A percentile compares a stretch with the other conserved stretches of the same genome.
Conservation (phyloP, 2,888 invertebrate species). For the Tinea pellionella region DNA sequence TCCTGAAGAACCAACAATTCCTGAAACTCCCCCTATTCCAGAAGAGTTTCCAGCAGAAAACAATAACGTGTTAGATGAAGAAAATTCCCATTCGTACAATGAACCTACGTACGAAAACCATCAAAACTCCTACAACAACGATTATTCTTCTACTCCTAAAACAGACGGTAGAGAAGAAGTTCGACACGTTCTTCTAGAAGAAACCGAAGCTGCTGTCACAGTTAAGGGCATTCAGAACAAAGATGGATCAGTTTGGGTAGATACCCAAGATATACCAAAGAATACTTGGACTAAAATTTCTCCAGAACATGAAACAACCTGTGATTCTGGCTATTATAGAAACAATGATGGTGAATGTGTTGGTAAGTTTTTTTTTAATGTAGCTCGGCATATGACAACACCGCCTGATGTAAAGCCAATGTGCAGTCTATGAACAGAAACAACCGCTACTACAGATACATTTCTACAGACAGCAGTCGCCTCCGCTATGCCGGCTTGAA, state of each 20-base stretch:
- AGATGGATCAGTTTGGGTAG: slow-evolving; percentile 36
- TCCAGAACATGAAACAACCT: slow-evolving; percentile 29
- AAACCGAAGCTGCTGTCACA: slow-evolving; percentile 28
- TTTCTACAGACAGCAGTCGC: too few relatives aligned
- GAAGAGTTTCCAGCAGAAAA: neutral
- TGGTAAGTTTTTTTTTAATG: slow-evolving; percentile 59
- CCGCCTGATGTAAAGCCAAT: too few relatives aligned
- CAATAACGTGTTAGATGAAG: neutral
- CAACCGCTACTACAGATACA: too few relatives aligned
- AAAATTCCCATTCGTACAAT: neutral
- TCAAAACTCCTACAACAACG: neutral
- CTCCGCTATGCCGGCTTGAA: too few relatives aligned
- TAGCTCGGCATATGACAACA: too few relatives aligned
- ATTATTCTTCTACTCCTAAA: slow-evolving; percentile 5
- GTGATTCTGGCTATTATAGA: slow-evolving; percentile 63
- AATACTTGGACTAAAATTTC: slow-evolving; percentile 41
- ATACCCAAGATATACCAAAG: slow-evolving; percentile 37
- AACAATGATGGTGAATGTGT: slow-evolving; percentile 69
- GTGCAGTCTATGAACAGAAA: too few relatives aligned
- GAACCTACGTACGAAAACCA: slow-evolving; percentile 1
- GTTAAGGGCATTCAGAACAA: slow-evolving; percentile 28
- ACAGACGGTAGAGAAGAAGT: neutral
- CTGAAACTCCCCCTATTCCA: slow-evolving; percentile 18
- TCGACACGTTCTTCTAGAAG: slow-evolving; percentile 17
- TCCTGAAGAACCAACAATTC: slow-evolving; percentile 14